Evolutionary conservation across 2,888 invertebrate genomes (phyloP), one percentile per base, ranked within the genome.

Genomic region (Temnothorax rugatulus): DNA sequence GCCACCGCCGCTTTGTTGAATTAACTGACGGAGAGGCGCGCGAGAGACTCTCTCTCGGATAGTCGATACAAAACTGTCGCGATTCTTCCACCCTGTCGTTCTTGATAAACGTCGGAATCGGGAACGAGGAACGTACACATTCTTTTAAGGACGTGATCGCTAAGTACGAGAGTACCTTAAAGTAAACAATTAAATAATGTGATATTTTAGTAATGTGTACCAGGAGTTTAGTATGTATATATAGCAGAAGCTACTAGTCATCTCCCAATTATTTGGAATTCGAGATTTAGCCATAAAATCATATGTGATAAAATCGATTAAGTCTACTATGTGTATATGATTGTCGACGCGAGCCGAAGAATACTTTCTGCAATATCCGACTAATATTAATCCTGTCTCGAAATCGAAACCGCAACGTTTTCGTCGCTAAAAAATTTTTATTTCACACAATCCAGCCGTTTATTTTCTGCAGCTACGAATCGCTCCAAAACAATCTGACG

Each of bases 91-190:
- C 38, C n/a, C 13, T 29, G 41, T 54, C 29, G 54, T 68, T 44
- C 54, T 52, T 18, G 54, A 44, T 34, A 44, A 50, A 52, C 52
- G 41, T 47, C 74, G 61, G n/a, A n/a, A 61, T 44, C 41, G 21
- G 11, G 57, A 5, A 69, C 15, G 69, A 21, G 4, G 11, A 50
- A 47, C 18, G 15, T 11, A 15, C n/a, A 15, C 47, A 29, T 69
- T 73, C 59, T 73, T 73, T 59, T 71, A 47, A 71, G 29, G 21
- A 73, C 21, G n/a, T 59, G 73, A 71, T 71, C 71, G 79, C 34
- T 29, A 73, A 76, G 25, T 76, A 69, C 54, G 11, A 57, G 57
- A 73, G 87, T 84, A 89, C 61, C 86, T 88, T 88, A 64, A 88
- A 82, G 79, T 64, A n/a, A 71, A 71, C 61, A 50, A 81, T 74